These are phyloP conservation scores for Spongilla lacustris DNA, from an alignment of 37 sponge, comb jelly and placozoan species.

Conservation along the genomic window DNA sequence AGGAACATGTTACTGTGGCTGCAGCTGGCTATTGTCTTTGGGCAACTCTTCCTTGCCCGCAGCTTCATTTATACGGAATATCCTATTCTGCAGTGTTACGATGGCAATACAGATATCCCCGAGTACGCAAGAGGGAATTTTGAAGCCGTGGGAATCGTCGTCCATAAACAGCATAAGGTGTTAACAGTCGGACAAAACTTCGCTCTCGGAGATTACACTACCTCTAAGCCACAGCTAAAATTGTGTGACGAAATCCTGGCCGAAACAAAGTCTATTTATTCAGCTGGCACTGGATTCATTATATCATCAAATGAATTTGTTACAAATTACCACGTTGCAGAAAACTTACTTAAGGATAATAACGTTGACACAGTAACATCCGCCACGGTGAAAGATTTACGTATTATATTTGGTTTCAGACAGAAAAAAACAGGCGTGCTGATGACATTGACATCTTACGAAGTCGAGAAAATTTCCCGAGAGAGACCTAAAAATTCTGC, in stretches of 20 bases:
- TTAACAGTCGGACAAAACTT: neutral
- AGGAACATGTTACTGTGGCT: no score
- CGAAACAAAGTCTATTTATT: neutral
- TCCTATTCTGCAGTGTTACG: neutral
- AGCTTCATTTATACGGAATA: neutral
- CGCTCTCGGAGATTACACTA: neutral
- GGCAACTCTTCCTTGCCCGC: no score
- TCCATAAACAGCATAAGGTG: neutral
- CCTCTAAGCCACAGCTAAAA: neutral
- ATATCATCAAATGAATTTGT: neutral
- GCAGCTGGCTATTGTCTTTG: no score
- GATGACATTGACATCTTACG: neutral
- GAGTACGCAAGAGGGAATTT: neutral
- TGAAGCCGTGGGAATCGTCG: neutral
- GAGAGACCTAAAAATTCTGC: neutral
- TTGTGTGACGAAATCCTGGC: neutral
- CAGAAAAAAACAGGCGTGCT: neutral
- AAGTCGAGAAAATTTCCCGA: neutral
- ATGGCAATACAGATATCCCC: neutral
- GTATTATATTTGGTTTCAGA: neutral
- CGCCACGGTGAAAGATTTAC: neutral
- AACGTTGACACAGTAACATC: neutral
- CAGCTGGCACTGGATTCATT: neutral
- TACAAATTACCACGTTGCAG: neutral
- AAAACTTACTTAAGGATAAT: neutral